Evolutionary conservation across 1,140 invertebrate genomes (phyloP).

Genomic region (Cotesia glomerata): DNA sequence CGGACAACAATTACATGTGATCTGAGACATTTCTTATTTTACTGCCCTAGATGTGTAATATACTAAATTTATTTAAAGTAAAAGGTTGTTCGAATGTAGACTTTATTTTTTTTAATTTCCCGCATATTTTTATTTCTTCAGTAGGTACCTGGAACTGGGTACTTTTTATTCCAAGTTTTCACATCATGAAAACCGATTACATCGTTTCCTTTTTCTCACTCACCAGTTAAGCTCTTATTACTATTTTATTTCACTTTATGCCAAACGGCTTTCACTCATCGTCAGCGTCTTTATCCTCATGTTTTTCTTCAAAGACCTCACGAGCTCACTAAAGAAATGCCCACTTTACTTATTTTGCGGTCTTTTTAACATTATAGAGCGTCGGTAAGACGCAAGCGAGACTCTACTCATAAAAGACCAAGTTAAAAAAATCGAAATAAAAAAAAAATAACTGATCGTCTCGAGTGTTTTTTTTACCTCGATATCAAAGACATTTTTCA

Average conservation of each 20-base stretch:
- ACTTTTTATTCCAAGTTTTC: neutral
- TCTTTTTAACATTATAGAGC: neutral
- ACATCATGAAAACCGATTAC: neutral
- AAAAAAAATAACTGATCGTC: neutral
- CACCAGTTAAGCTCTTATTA: neutral
- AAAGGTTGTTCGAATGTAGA: neutral
- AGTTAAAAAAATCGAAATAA: neutral
- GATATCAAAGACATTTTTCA: slow-evolving; percentile 6
- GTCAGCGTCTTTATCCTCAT: no score
- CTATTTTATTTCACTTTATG: neutral
- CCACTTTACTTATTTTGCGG: neutral
- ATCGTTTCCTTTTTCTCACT: neutral
- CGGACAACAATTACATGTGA: no score
- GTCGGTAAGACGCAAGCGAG: neutral
- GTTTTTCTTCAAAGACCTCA: no score
- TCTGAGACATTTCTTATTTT: no score
- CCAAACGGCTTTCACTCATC: neutral
- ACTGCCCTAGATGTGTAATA: no score
- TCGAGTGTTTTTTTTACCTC: neutral
- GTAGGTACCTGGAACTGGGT: neutral
- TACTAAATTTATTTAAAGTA: neutral
- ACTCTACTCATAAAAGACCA: neutral
- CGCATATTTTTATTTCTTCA: neutral
- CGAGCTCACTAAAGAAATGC: neutral
- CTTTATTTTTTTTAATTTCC: neutral